phyloP scores from a whole-genome alignment of 2,113 vertebrate species.

The Tragelaphus imberbis region DNA sequence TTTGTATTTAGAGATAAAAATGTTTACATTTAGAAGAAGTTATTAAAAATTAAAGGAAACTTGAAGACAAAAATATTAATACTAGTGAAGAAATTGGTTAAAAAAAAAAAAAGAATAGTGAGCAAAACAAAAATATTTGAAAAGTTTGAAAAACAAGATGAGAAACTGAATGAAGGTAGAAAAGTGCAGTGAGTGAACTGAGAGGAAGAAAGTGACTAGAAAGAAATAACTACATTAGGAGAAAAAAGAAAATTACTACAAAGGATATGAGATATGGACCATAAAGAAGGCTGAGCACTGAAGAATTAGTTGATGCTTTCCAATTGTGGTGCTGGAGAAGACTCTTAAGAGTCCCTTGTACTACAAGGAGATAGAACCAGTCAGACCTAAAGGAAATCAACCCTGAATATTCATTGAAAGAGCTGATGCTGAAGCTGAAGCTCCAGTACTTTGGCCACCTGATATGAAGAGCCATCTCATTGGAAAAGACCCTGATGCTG shows the following conservation, averaged over 20 bases:
- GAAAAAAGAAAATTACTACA: neutral
- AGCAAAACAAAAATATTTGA: neutral
- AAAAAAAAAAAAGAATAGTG: neutral
- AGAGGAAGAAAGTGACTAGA: neutral
- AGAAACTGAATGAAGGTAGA: neutral
- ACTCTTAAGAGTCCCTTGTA: neutral
- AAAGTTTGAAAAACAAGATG: neutral
- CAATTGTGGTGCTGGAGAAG: neutral
- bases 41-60: neutral
- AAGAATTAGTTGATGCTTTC: neutral
- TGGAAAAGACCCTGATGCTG: neutral
- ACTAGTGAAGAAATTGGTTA: neutral
- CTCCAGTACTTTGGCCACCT: neutral
- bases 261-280: neutral
- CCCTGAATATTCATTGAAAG: neutral
- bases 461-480: neutral
- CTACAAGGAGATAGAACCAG: neutral
- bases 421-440: neutral
- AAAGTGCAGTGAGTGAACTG: neutral
- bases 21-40: neutral
- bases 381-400: neutral
- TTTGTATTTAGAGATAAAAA: neutral
- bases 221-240: neutral
- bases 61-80: neutral
- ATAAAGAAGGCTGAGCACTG: neutral